phyloP scores from a whole-genome alignment of 35 echinoderm and acorn worm species.

The Diadema setosum region DNA sequence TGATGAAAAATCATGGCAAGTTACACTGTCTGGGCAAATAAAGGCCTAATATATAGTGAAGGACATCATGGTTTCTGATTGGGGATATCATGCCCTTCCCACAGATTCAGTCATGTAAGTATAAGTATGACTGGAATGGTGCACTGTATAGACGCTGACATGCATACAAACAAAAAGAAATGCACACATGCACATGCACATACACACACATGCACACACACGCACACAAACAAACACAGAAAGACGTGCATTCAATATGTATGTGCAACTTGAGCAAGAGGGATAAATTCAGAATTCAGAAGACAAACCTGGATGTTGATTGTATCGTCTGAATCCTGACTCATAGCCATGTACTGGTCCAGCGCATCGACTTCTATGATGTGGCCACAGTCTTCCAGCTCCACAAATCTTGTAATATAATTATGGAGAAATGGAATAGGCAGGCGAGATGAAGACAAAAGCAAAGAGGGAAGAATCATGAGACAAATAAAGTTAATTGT shows the following conservation, averaged over 20 bases:
- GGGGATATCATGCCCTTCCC: too few relatives aligned
- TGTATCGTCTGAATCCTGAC: background rate
- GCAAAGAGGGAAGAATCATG: too few relatives aligned
- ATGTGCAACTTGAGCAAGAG: background rate
- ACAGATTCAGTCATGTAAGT: too few relatives aligned
- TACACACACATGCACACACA: background rate
- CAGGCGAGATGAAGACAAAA: too few relatives aligned
- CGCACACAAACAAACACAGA: background rate
- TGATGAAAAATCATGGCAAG: too few relatives aligned
- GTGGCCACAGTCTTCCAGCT: constrained; percentile 79
- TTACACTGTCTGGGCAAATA: too few relatives aligned
- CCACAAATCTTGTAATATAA: constrained; percentile 77
- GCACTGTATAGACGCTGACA: background rate
- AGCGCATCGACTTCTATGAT: constrained; percentile 56
- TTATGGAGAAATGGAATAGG: too few relatives aligned
- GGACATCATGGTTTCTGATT: too few relatives aligned
- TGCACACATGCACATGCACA: background rate
- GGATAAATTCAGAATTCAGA: background rate
- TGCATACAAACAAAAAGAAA: background rate
- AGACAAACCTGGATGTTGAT: background rate
- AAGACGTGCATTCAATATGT: background rate
- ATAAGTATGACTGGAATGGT: background rate
- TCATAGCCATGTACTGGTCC: constrained; percentile 68
- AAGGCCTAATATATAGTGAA: too few relatives aligned
- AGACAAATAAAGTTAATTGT: too few relatives aligned